These are phyloP conservation scores for Scalopus aquaticus DNA, from an alignment of 2,113 vertebrate species.

Conservation along the genomic window DNA sequence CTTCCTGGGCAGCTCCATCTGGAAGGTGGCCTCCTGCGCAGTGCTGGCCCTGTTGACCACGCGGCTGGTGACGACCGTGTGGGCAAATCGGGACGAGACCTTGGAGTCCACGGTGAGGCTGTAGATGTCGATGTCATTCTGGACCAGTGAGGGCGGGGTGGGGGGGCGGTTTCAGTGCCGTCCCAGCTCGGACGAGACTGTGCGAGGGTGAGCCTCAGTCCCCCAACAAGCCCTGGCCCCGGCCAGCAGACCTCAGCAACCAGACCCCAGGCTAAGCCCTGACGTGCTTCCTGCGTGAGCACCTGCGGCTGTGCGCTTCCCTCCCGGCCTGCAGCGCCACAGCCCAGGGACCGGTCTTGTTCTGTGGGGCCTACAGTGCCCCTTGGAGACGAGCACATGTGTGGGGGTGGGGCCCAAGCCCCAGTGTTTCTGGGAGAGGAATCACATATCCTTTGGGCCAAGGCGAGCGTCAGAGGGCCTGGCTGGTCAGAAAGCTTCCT, in stretches of 20 bases:
- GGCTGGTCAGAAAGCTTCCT: background rate
- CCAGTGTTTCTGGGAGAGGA: background rate
- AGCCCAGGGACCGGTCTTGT: background rate
- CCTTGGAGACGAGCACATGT: background rate
- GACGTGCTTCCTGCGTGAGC: background rate
- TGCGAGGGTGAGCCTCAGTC: background rate
- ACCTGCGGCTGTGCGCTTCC: background rate
- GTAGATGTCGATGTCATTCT: constrained; percentile 88
- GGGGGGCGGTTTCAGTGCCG: background rate
- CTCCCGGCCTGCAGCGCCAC: background rate
- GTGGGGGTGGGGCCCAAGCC: background rate
- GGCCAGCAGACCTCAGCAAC: background rate
- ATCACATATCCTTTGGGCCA: background rate
- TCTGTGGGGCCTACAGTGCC: background rate
- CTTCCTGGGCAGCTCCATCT: constrained; percentile 93
- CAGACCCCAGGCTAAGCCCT: background rate
- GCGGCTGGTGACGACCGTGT: constrained; percentile 90
- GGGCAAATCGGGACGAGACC: constrained; percentile 92
- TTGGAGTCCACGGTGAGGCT: constrained; percentile 92
- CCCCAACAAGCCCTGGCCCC: background rate
- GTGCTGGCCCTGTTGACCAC: constrained; percentile 88
- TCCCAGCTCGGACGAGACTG: background rate
- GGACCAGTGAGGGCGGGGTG: background rate
- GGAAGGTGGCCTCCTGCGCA: constrained; percentile 88
- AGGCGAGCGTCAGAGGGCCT: background rate